Evolutionary conservation across 2,113 vertebrate genomes (phyloP), one percentile per base, ranked within the genome.

Genomic region (Microcebus lehilahytsara): DNA sequence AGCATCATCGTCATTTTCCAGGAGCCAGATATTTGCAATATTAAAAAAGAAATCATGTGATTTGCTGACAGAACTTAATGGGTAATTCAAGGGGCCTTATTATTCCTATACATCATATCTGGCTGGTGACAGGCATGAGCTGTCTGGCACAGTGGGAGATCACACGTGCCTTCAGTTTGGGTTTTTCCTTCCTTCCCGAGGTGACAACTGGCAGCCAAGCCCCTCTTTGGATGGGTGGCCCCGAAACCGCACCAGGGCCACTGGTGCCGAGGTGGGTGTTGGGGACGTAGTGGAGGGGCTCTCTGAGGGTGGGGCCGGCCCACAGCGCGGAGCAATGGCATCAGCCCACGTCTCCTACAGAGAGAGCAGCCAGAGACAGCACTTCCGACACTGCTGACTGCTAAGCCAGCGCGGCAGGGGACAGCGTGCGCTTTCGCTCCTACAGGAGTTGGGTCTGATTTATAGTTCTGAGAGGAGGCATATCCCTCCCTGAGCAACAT

Each of bases 21-120:
- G 94, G 77, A 96, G 62, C 85, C 91, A 96, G 96, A 96, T 97
- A 95, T 66, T 89, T 90, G 58, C 72, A 94, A 94, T 97, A 97
- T 97, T 97, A 96, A 97, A 97, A 96, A 95, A 51, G 81, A 97
- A 96, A 80, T 89, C 87, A 66, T 91, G 80, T 89, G 93, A 97
- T 96, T 94, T 95, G 96, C 92, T 93, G 97, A 94, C 96, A 97
- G 91, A 92, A 86, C 85, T 91, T 97, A 97, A 91, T 96, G 88
- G 67, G 90, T 46, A 95, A 97, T 95, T 93, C 95, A 93, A 92
- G 49, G 85, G 80, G 91, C 77, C 90, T 96, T 96, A 98, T 97
- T 96, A 94, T 91, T 83, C 81, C 78, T 67, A 56, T 97, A 51
- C 25, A 95, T 97, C 96, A 96, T 85, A 60, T 64, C 81, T 88